Percentiles rank a stretch among this genome's conserved stretches.
Evolutionary conservation across 2,888 invertebrate genomes (phyloP).

Genomic region (Drosophila paranaensis): DNA sequence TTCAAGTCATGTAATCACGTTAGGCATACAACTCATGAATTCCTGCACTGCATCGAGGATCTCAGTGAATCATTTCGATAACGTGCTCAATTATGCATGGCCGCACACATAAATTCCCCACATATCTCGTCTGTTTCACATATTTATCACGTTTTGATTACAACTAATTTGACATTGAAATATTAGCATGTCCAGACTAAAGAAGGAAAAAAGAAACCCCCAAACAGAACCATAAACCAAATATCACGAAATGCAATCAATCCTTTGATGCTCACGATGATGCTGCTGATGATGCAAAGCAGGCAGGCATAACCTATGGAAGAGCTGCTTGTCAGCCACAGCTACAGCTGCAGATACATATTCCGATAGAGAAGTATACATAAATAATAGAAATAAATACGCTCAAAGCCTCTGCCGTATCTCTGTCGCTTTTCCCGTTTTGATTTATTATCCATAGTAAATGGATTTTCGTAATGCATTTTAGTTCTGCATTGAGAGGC

Average conservation of each 20-base stretch:
- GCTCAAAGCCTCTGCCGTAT: slow-evolving; percentile 26
- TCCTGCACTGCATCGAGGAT: background rate
- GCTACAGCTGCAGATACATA: slow-evolving; percentile 29
- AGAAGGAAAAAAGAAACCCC: background rate
- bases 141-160: slow-evolving; percentile 75
- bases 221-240: slow-evolving; percentile 30
- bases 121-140: slow-evolving; percentile 50
- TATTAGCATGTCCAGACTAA: slow-evolving; percentile 55
- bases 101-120: slow-evolving; percentile 45
- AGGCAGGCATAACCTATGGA: slow-evolving; percentile 4
- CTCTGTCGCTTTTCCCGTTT: slow-evolving; percentile 65
- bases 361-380: slow-evolving; percentile 46
- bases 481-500: slow-evolving; percentile 71
- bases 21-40: slow-evolving; percentile 11
- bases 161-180: slow-evolving; percentile 77
- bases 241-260: slow-evolving; percentile 74
- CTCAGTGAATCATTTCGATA: slow-evolving; percentile 36
- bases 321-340: background rate
- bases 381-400: slow-evolving; percentile 71
- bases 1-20: slow-evolving; percentile 24
- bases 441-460: slow-evolving; percentile 78
- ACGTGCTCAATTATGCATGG: slow-evolving; percentile 52
- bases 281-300: slow-evolving; percentile 41
- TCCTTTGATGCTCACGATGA: slow-evolving; percentile 58
- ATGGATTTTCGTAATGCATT: slow-evolving; percentile 78